These are phyloP conservation scores for Eurytoma californica DNA, from an alignment of 2,888 invertebrate species.

Conservation along the genomic window DNA sequence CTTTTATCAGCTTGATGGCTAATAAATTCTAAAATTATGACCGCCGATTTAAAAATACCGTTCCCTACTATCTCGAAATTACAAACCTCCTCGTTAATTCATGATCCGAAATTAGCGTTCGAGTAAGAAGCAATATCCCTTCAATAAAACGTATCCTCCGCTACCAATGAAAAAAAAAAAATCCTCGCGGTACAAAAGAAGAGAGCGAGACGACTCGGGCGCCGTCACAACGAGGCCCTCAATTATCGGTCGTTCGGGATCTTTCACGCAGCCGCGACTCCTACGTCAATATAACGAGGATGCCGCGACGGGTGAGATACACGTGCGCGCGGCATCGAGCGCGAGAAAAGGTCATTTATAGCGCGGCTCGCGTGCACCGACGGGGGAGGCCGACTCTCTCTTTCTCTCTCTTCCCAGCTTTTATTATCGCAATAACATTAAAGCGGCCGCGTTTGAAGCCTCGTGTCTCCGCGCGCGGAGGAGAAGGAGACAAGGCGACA, in stretches of 20 bases:
- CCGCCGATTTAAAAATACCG: background rate
- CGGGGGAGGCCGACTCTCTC: slow-evolving; percentile 10
- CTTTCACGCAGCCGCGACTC: slow-evolving; percentile 19
- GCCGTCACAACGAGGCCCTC: slow-evolving; percentile 30
- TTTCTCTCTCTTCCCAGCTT: slow-evolving; percentile 57
- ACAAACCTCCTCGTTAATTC: background rate
- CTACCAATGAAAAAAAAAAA: background rate
- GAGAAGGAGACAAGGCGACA: slow-evolving; percentile 36
- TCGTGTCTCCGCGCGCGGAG: slow-evolving; percentile 46
- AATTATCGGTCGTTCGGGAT: slow-evolving; percentile 57
- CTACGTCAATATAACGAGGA: slow-evolving; percentile 31
- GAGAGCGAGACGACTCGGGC: background rate
- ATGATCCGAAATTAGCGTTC: background rate
- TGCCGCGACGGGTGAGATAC: background rate
- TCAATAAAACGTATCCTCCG: background rate
- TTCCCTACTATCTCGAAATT: background rate
- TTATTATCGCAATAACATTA: slow-evolving; percentile 73
- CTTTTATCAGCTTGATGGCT: background rate
- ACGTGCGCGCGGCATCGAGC: background rate
- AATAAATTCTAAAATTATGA: background rate
- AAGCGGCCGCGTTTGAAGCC: slow-evolving; percentile 69
- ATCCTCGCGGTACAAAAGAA: background rate
- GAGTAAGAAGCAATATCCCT: too few species aligned
- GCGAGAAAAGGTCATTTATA: slow-evolving; percentile 3
- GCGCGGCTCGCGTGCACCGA: slow-evolving; percentile 7